phyloP scores from a whole-genome alignment of 2,888 invertebrate species.

The Lepidochitona cinerea region DNA sequence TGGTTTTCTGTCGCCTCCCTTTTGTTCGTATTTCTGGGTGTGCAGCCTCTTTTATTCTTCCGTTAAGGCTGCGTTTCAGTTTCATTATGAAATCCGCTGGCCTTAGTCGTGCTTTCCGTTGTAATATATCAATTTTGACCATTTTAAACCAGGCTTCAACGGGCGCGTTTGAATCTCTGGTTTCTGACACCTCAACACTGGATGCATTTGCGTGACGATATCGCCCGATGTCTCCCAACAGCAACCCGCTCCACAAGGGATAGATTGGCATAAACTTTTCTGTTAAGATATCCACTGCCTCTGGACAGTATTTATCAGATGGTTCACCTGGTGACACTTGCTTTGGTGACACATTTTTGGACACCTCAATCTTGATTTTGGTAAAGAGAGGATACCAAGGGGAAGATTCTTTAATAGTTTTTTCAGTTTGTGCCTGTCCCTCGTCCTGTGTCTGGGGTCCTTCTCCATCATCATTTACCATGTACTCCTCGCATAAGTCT shows the following conservation, averaged over 20 bases:
- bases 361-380: not conserved
- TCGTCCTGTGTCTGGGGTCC: not conserved
- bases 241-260: conserved; percentile 7
- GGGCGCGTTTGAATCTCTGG: conserved; percentile 3
- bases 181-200: not conserved
- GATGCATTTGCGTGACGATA: not conserved
- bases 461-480: no score
- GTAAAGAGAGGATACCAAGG: not conserved
- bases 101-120: not conserved
- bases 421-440: not conserved
- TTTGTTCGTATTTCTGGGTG: not conserved
- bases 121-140: not conserved
- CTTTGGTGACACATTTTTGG: not conserved
- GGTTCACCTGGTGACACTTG: not conserved
- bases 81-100: not conserved
- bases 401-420: not conserved
- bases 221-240: not conserved
- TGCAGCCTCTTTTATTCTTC: not conserved
- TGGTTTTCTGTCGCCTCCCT: not conserved
- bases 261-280: not conserved
- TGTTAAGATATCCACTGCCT: not conserved
- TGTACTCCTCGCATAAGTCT: not conserved
- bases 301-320: not conserved
- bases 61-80: not conserved
- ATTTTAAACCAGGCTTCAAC: conserved; percentile 6